phyloP scores from a whole-genome alignment of 2,113 vertebrate genomes.

The Anolis sagrei region DNA sequence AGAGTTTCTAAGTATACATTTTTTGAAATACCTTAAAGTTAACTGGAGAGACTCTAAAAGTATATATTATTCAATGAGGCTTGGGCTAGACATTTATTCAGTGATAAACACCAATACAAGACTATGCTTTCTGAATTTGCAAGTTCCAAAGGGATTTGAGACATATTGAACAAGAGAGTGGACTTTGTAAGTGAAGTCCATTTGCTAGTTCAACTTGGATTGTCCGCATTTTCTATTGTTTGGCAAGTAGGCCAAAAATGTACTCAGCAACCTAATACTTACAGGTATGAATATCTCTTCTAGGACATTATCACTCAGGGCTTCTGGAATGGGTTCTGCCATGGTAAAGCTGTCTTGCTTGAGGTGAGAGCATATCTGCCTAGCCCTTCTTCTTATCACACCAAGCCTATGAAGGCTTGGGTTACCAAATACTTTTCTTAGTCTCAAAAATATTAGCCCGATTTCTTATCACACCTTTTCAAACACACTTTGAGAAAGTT shows the following conservation, averaged over 20 bases:
- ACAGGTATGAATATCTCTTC: not conserved
- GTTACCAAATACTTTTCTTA: too few species aligned
- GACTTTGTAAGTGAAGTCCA: not conserved
- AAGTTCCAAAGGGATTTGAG: not conserved
- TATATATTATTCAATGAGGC: conserved; percentile 1
- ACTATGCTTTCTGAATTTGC: not conserved
- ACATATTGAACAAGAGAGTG: not conserved
- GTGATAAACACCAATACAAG: not conserved
- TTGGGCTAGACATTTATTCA: conserved; percentile 39
- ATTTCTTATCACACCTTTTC: too few species aligned
- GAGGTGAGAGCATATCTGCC: too few species aligned
- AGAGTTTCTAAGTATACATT: conserved; percentile 45
- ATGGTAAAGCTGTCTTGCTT: too few species aligned
- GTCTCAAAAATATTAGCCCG: too few species aligned
- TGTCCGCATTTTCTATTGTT: too few species aligned
- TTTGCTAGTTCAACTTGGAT: too few species aligned
- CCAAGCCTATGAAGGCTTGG: too few species aligned
- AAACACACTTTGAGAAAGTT: too few species aligned
- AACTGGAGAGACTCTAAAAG: not conserved
- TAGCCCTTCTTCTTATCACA: too few species aligned
- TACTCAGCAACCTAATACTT: not conserved
- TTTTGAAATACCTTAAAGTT: conserved; percentile 18
- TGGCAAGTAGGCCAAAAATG: not conserved
- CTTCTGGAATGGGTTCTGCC: too few species aligned
- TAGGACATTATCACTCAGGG: too few species aligned